Conservation (phyloP, 2,113 vertebrate species). For the Eubucco bourcierii region DNA sequence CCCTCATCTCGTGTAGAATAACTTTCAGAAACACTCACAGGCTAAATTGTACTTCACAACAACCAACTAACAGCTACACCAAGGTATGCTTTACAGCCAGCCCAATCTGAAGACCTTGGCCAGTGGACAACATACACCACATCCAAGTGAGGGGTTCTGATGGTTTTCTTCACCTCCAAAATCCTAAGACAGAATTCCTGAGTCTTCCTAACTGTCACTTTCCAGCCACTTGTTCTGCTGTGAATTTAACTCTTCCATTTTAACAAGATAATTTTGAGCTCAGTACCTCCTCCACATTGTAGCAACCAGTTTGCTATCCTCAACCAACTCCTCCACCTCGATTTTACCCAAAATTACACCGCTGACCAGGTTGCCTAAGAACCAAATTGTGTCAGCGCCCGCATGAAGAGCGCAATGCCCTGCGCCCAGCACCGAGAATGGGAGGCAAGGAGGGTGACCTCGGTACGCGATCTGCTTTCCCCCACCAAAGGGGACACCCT, state of each 20-base stretch:
- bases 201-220: background rate
- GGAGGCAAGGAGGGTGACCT: background rate
- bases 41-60: background rate
- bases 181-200: background rate
- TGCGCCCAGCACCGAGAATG: accelerated
- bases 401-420: background rate
- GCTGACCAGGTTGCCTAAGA: accelerated
- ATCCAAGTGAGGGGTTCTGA: background rate
- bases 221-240: background rate
- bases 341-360: background rate
- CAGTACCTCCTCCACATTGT: accelerated
- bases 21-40: background rate
- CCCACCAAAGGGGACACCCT: no score
- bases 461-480: background rate
- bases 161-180: background rate
- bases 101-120: background rate
- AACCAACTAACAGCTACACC: background rate
- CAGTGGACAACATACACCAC: accelerated
- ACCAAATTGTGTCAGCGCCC: background rate
- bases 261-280: background rate
- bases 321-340: background rate
- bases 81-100: background rate
- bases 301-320: background rate
- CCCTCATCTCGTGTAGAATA: background rate
- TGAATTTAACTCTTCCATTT: background rate